A percentile compares a stretch with the other conserved stretches of the same genome.
phyloP scores from a whole-genome alignment of 2,888 invertebrate genomes.

The Volucella bombylans region DNA sequence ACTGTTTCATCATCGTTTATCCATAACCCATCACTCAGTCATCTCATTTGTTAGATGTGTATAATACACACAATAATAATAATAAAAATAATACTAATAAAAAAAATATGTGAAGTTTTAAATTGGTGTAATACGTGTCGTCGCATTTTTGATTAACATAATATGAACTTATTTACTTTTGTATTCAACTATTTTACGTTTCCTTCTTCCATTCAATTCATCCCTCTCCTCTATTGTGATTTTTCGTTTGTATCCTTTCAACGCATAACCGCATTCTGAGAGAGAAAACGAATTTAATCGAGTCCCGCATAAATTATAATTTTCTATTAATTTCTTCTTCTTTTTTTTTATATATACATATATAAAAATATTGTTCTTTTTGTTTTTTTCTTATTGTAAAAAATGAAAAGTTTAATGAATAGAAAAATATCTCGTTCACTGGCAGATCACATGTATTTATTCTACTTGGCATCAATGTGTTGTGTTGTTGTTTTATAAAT shows the following conservation, averaged over 20 bases:
- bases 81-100: not conserved
- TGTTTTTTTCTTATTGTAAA: constrained; percentile 18
- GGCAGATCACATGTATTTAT: constrained; percentile 62
- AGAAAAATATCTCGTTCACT: constrained; percentile 57
- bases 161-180: constrained; percentile 32
- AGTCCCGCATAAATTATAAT: not conserved
- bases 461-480: constrained; percentile 45
- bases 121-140: constrained; percentile 71
- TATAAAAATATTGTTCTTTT: constrained; percentile 14
- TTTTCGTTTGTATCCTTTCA: constrained; percentile 13
- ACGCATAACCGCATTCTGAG: constrained; percentile 58
- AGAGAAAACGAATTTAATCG: constrained; percentile 55
- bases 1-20: constrained; percentile 40
- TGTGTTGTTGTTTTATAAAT: constrained; percentile 50
- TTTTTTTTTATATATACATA: constrained; percentile 4
- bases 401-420: not conserved
- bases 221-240: constrained; percentile 10
- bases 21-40: constrained; percentile 33
- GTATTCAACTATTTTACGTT: constrained; percentile 21
- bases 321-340: constrained; percentile 8
- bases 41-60: constrained; percentile 64
- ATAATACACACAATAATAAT: constrained; percentile 53
- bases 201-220: constrained; percentile 18
- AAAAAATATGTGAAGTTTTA: constrained; percentile 62
- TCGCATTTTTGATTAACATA: constrained; percentile 68